These are phyloP conservation scores for Spodoptera frugiperda DNA, from an alignment of 1,140 invertebrate species.

Conservation along the genomic window DNA sequence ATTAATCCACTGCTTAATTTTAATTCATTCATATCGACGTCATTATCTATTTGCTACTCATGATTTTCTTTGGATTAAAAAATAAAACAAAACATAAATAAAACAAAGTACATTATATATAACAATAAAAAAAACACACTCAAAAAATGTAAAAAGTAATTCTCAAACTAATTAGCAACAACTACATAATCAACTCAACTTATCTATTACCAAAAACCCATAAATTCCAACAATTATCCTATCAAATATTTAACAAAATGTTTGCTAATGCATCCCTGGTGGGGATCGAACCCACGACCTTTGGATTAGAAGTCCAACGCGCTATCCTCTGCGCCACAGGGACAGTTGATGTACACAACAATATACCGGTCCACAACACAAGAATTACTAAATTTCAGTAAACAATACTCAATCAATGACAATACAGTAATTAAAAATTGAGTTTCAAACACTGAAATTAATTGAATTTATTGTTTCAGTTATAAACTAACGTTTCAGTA, in stretches of 20 bases:
- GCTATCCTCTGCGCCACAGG: conserved; percentile 87
- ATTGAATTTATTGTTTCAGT: neutral
- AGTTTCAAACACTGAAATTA: neutral
- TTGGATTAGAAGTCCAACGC: conserved; percentile 89
- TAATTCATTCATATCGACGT: too few relatives aligned
- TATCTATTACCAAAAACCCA: too few relatives aligned
- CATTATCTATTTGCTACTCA: too few relatives aligned
- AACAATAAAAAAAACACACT: too few relatives aligned
- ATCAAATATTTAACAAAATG: neutral
- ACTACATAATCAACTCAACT: too few relatives aligned
- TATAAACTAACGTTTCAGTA: neutral
- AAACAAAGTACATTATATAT: too few relatives aligned
- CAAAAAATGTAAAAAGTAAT: neutral
- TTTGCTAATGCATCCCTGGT: conserved; percentile 80
- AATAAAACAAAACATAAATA: too few relatives aligned
- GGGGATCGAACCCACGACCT: conserved; percentile 88
- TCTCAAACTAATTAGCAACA: neutral
- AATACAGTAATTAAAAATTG: neutral
- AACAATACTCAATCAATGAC: neutral
- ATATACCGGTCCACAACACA: conserved; percentile 9
- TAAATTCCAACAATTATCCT: too few relatives aligned
- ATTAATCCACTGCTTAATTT: too few relatives aligned
- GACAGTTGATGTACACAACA: conserved; percentile 59
- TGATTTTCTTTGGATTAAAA: too few relatives aligned
- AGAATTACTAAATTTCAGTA: too few relatives aligned